Base-by-base conservation (phyloP, 2,113 vertebrate genomes). In the Lucifuga dentata region DNA sequence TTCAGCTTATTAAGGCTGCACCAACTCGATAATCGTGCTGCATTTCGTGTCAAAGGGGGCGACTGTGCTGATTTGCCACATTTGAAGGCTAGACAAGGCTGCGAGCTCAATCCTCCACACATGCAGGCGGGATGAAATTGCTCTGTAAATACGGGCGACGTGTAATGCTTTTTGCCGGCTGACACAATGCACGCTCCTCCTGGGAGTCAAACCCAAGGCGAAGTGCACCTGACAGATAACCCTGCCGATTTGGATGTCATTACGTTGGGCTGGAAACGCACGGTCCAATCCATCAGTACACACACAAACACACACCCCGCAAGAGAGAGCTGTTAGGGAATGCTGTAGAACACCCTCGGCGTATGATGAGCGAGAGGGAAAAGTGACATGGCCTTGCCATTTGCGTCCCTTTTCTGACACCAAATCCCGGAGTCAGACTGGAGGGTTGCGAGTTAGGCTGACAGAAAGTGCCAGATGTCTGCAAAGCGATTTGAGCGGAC, bases 1-100 rank as follows among this genome's bases (percentile, higher is more conserved):
- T 98, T 96, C 95, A 94, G 93, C 95, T 95, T 97, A 97, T 98
- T 99, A 98, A 97, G 95, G 95, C 95, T 93, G 95, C 91, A 89
- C 92, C 92, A 93, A 92, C 95, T 96, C 95, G 92, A 95, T 97
- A 95, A 98, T 95, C 94, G 93, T 83, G 89, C 95, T 68, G 88
- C 93, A 80, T 91, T 93, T 87, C 76, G 87, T 88, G 94, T 93
- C 84, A 94, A 93, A 94, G 88, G 81, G 90, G 95, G 81, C 81
- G 93, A 95, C 92, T 91, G 87, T 93, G 92, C 79, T 50, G 74
- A 81, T 91, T 93, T 91, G 92, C 90, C 41, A 92, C 94, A 92
- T 94, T 94, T 95, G 93, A 94, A 94, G 93, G 90, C 87, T 70
- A 83, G 81, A 85, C 82, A 70, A 83, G 88, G 62, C 79, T 51